phyloP scores from a whole-genome alignment of 2,797 vertebrate genomes.

The Macroramphosus scolopax region DNA sequence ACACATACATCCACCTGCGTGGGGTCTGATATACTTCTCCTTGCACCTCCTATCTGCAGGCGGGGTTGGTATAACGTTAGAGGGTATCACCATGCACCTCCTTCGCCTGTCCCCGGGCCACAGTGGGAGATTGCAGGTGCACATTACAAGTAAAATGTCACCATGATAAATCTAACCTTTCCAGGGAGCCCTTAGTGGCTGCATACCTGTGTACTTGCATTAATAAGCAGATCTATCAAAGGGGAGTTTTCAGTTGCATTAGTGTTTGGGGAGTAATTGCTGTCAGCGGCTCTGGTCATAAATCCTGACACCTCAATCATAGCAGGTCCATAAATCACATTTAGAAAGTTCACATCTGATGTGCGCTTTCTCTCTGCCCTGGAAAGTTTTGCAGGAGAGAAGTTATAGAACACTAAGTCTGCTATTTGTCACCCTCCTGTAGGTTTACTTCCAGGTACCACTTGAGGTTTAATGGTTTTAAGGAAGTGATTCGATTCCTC shows the following conservation, averaged over 20 bases:
- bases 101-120: constrained; percentile 31
- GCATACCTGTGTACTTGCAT: constrained; percentile 77
- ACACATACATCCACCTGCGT: too few species aligned
- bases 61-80: constrained; percentile 11
- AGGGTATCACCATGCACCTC: constrained; percentile 20
- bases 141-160: constrained; percentile 77
- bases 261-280: constrained; percentile 77
- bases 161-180: constrained; percentile 81
- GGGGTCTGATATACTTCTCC: too few species aligned
- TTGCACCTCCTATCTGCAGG: constrained; percentile 10
- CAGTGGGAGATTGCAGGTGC: constrained; percentile 57
- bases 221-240: constrained; percentile 82
- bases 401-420: too few species aligned
- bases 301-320: constrained; percentile 73
- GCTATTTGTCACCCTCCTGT: constrained; percentile 35
- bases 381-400: constrained; percentile 29
- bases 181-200: constrained; percentile 61
- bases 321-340: constrained; percentile 73
- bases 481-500: too few species aligned
- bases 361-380: too few species aligned
- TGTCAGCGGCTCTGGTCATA: constrained; percentile 69
- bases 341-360: constrained; percentile 68
- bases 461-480: too few species aligned
- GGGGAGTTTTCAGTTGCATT: constrained; percentile 63
- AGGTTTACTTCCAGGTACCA: constrained; percentile 14